phyloP scores from a whole-genome alignment of 2,888 invertebrate species.

The Drepanosiphum platanoidis region DNA sequence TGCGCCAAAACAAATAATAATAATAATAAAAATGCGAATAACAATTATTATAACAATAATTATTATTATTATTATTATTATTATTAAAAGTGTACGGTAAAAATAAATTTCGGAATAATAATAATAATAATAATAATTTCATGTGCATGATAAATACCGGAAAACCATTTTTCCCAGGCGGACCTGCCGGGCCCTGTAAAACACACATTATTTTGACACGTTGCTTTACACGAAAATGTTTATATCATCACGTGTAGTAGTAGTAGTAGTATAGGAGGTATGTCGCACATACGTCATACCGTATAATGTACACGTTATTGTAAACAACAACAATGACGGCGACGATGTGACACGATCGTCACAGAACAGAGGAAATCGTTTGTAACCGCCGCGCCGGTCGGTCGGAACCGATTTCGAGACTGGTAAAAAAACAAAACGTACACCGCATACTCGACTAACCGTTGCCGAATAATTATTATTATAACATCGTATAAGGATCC shows the following conservation, averaged over 20 bases:
- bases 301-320: not conserved
- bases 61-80: not conserved
- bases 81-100: slow-evolving; percentile 3
- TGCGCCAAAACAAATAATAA: slow-evolving; percentile 59
- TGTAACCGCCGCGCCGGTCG: slow-evolving; percentile 25
- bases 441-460: not conserved
- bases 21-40: slow-evolving; percentile 26
- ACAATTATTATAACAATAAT: slow-evolving; percentile 12
- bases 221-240: slow-evolving; percentile 7
- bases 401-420: not conserved
- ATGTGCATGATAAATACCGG: slow-evolving; percentile 76
- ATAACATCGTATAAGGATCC: not conserved
- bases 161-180: slow-evolving; percentile 88
- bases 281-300: not conserved
- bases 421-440: not conserved
- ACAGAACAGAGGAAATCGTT: slow-evolving; percentile 39
- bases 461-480: not conserved
- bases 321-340: not conserved
- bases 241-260: no score
- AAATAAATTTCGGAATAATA: slow-evolving; percentile 28
- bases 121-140: slow-evolving; percentile 64
- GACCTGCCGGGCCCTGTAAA: slow-evolving; percentile 81
- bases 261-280: no score
- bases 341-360: no score
- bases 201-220: slow-evolving; percentile 60